Evolutionary conservation across 2,888 invertebrate species (phyloP).

Genomic region (Drosophila birchii): DNA sequence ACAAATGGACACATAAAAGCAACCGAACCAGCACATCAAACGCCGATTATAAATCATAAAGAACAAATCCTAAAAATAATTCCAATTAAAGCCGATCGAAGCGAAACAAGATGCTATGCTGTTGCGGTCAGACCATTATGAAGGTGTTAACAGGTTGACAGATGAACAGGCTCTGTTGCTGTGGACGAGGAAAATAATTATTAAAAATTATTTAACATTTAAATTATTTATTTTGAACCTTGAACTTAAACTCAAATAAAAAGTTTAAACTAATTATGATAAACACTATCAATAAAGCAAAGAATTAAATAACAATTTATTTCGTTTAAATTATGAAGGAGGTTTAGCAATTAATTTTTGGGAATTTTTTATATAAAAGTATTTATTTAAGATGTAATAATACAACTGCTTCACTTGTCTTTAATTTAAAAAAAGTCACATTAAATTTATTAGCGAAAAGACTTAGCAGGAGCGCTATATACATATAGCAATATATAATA

Average conservation of each 20-base stretch:
- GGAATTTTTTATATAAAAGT: not conserved
- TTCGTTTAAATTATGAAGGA: not conserved
- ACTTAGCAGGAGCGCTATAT: no score
- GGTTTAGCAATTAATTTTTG: not conserved
- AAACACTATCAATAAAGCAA: not conserved
- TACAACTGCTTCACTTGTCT: no score
- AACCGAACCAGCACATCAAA: constrained; percentile 69
- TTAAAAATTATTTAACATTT: not conserved
- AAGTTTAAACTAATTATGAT: not conserved
- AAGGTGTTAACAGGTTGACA: constrained; percentile 33
- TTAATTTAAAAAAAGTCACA: no score
- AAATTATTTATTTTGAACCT: not conserved
- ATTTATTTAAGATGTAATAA: not conserved
- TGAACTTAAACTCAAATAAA: not conserved
- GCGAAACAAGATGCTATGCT: constrained; percentile 34
- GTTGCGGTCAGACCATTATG: constrained; percentile 3
- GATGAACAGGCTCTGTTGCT: constrained; percentile 18
- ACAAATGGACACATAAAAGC: constrained; percentile 67
- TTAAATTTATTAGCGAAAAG: no score
- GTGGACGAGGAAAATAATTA: not conserved
- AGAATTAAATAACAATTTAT: not conserved
- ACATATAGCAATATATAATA: no score
- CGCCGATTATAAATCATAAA: constrained; percentile 70
- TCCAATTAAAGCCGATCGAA: constrained; percentile 51
- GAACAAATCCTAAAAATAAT: constrained; percentile 40